Evolutionary conservation across 2,113 vertebrate genomes (phyloP), one percentile per base, ranked within the genome.

Genomic region (Scomber scombrus): DNA sequence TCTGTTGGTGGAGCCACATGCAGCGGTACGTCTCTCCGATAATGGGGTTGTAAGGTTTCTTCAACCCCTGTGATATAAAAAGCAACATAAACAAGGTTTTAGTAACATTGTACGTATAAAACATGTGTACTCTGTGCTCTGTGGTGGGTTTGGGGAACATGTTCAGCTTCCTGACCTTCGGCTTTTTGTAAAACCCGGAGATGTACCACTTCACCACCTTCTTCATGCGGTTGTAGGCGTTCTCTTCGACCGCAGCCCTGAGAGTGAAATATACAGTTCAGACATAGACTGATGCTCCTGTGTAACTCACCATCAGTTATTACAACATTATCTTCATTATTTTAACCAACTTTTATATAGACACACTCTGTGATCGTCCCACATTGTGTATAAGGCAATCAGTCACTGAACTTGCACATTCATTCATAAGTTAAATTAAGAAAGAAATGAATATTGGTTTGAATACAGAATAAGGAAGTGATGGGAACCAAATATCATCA

Each of bases 151-250:
- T 34, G 31, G 5, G 31, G 2, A 1, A 26, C 8, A 2, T 49
- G 40, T 29, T 58, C 1, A 14, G 2, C 78, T 67, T 79, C 0
- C 70, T 75, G 85, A 99, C 98, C 96, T 99, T 97, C 95, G 98
- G 98, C 90, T 99, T 99, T 92, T 99, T 99, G 94, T 99, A 99
- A 93, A 99, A 99, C 78, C 98, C 98, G 47, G 98, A 99, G 83
- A 99, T 96, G 95, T 99, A 99, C 98, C 98, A 99, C 86, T 98
- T 99, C 71, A 99, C 98, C 76, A 99, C 97, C 93, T 97, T 97
- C 93, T 97, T 99, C 96, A 99, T 96, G 19, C 98, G 97, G 72
- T 96, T 96, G 87, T 97, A 99, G 62, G 98, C 96, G 55, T 99
- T 99, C 90, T 99, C 98, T 87, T 99, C 98, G 46, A 98, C 94